Evolutionary conservation across 1,140 invertebrate genomes (phyloP), one percentile per base, ranked within the genome.

Genomic region (Pogonus chalceus): DNA sequence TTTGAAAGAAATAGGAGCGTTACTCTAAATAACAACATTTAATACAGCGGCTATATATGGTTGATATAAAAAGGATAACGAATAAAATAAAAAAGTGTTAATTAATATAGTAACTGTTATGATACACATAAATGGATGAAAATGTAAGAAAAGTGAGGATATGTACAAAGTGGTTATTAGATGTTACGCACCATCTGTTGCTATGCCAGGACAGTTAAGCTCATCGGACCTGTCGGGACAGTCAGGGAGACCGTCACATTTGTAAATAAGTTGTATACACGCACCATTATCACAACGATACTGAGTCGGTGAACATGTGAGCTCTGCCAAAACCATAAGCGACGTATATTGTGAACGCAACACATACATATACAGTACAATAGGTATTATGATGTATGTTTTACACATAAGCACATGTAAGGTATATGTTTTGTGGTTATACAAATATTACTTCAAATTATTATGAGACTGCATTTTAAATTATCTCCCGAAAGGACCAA

Each of bases 171-270:
- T 12, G 37, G 26, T 7, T 43, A 18, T 12, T 12, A 43, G 7
- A 43, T 16, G 7, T 43, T 43, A 43, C 37, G 37, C 37, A 43
- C 37, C 37, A 43, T 43, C 37, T 48, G 31, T 18, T 12, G 18
- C 37, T 18, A 16, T 4, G 37, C 55, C 47, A 54, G 46, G n/a
- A 65, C 78, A 80, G 55, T 69, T 60, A 21, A 65, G 61, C 63
- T 82, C 80, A 66, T 82, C 80, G 2, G 73, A 77, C 31, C 66
- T 64, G 61, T 82, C 80, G 43, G 61, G 61, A 62, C 80, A 82
- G 56, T 82, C 76, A 52, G 61, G 60, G n/a, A 56, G 61, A 3
- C 68, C 66, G 60, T 80, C 71, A 67, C 78, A 79, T 31, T 67
- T 60, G 55, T 65, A 64, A 35, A 49, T 23, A 18, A 18, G n/a